Base-by-base conservation (phyloP, 2,113 vertebrate genomes). In the Toxostoma redivivum region DNA sequence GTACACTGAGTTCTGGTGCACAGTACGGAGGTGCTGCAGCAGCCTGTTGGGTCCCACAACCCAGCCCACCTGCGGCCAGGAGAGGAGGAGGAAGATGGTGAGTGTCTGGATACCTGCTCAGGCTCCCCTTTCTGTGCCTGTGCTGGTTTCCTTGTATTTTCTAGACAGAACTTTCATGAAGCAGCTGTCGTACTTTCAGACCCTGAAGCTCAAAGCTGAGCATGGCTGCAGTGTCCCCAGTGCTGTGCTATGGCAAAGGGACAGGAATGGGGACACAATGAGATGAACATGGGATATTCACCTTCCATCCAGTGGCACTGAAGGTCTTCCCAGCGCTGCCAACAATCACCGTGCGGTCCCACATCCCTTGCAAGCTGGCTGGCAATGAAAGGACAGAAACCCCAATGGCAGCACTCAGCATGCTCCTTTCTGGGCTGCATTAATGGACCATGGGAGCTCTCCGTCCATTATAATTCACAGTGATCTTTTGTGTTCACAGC, bases 251-350 rank as follows among this genome's bases (percentile, higher is more conserved):
- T 8, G 42, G 35, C 7, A 81, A 47, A 66, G 76, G 71, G 60
- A 45, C 2, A 4, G 42, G 47, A 51, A 38, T 61, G 40, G 45
- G 33, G 47, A 87, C 24, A 31, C 25, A n/a, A 13, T 0, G 2
- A 67, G 42, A 60, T 15, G 38, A n/a, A 14, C 25, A 9, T 1
- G 21, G 31, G 71, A 58, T 37, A 61, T 20, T 82, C 38, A 99
- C 99, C 98, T 99, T 99, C 99, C 98, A 99, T 82, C 99, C 99
- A 1, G 99, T 99, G 66, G 94, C 98, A 48, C 99, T 99, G 71
- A 99, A 99, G 56, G 98, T 98, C 97, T 99, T 99, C 66, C 99
- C 99, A 30, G 98, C 99, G 2, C 99, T 99, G 37, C 99, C 98
- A 0, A 99, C 83, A 31, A 94, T 99, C 80, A 99, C 66, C 0